phyloP scores from a whole-genome alignment of 2,113 vertebrate genomes.

The Bos javanicus region DNA sequence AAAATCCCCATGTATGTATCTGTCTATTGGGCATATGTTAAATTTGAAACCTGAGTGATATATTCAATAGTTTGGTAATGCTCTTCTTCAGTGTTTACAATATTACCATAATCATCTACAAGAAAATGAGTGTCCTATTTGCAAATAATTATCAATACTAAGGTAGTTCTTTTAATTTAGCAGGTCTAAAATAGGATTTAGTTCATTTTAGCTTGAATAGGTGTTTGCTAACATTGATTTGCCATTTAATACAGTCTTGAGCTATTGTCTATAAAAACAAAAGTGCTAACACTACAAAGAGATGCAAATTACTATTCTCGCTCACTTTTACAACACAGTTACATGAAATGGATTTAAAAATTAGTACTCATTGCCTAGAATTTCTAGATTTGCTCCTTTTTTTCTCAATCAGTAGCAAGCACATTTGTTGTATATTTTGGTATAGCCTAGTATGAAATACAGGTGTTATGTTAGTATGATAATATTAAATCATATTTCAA shows the following conservation, averaged over 20 bases:
- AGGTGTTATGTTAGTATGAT: background rate
- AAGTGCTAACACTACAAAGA: background rate
- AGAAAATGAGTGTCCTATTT: conserved; percentile 44
- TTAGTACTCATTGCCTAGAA: background rate
- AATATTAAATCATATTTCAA: background rate
- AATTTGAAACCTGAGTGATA: conserved; percentile 54
- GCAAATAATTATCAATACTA: conserved; percentile 44
- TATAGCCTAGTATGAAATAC: conserved; percentile 19
- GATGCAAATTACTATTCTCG: background rate
- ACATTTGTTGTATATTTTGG: conserved; percentile 39
- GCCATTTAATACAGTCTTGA: background rate
- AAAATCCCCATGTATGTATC: conserved; percentile 60
- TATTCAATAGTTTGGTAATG: conserved; percentile 56
- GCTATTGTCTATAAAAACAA: background rate
- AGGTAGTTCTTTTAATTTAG: conserved; percentile 19
- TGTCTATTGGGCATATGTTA: conserved; percentile 45
- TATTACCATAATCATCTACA: conserved; percentile 60
- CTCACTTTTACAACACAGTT: background rate
- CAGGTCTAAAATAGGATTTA: background rate
- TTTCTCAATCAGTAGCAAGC: conserved; percentile 6
- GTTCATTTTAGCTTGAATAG: background rate
- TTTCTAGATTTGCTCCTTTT: background rate
- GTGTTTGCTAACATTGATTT: background rate
- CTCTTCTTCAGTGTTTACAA: conserved; percentile 72
- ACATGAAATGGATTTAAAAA: background rate